Percentiles rank a stretch among this genome's conserved stretches.
Evolutionary conservation across 1,140 invertebrate genomes (phyloP).

Genomic region (Cotesia vestalis): DNA sequence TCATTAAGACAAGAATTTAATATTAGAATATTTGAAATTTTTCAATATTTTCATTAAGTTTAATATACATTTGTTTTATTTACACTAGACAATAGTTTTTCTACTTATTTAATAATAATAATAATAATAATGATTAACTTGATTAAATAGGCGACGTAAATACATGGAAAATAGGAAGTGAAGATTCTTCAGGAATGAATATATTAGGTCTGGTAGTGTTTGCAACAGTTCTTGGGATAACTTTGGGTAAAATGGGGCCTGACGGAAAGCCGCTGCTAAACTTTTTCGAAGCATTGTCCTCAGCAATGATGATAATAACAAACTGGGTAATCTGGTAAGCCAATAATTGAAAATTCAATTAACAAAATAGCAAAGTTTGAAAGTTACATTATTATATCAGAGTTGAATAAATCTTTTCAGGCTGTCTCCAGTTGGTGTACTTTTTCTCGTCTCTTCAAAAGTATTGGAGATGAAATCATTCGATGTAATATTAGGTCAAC

Average conservation of each 20-base stretch:
- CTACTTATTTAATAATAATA: no score
- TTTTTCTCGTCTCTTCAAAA: conserved; percentile 83
- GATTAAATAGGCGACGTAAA: conserved; percentile 52
- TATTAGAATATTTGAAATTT: no score
- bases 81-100: no score
- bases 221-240: conserved; percentile 73
- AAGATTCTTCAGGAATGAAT: conserved; percentile 70
- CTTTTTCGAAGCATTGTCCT: conserved; percentile 72
- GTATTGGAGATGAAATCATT: conserved; percentile 83
- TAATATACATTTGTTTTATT: no score
- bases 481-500: conserved; percentile 73
- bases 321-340: conserved; percentile 75
- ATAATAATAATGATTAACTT: conserved; percentile 30
- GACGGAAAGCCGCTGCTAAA: conserved; percentile 71
- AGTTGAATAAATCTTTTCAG: conserved; percentile 40
- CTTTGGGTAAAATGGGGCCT: conserved; percentile 71
- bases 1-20: no score
- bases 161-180: conserved; percentile 68
- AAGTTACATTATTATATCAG: background rate
- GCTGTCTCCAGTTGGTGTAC: conserved; percentile 83
- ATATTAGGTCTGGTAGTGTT: conserved; percentile 78
- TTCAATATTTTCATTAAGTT: no score
- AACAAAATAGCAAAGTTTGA: background rate
- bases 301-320: conserved; percentile 79
- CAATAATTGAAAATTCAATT: background rate